Conservation (phyloP, 2,888 invertebrate genomes). For the Chrysolina oricalcia region DNA sequence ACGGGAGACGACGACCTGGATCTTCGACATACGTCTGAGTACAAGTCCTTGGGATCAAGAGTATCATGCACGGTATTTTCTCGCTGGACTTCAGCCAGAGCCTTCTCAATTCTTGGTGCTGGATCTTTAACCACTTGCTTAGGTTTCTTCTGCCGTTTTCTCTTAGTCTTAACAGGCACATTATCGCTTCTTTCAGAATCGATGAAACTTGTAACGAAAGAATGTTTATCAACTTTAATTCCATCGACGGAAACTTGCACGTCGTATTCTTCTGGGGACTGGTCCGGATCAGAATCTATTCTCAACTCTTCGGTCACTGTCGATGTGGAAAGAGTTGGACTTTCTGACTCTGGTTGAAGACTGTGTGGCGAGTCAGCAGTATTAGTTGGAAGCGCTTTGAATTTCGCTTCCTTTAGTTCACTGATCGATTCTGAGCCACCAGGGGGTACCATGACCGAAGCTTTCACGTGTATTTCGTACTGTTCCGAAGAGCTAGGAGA, state of each 20-base stretch:
- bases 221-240: constrained; percentile 57
- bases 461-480: constrained; percentile 77
- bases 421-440: constrained; percentile 55
- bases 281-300: constrained; percentile 37
- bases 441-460: constrained; percentile 75
- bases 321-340: constrained; percentile 5
- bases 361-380: constrained; percentile 32
- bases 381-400: not conserved
- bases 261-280: constrained; percentile 61
- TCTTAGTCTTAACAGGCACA: constrained; percentile 56
- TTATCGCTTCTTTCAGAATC: constrained; percentile 57
- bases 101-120: constrained; percentile 51
- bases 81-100: constrained; percentile 63
- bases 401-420: constrained; percentile 29
- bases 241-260: constrained; percentile 65
- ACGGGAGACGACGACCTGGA: constrained; percentile 63
- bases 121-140: constrained; percentile 48
- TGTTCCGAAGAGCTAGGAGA: constrained; percentile 60
- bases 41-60: constrained; percentile 62
- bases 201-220: constrained; percentile 56
- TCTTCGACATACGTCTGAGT: constrained; percentile 63
- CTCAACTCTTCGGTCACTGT: constrained; percentile 1
- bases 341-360: constrained; percentile 31
- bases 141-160: constrained; percentile 54
- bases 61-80: constrained; percentile 57